phyloP scores from a whole-genome alignment of 1,140 invertebrate genomes.

The Psilanteris sp. region DNA sequence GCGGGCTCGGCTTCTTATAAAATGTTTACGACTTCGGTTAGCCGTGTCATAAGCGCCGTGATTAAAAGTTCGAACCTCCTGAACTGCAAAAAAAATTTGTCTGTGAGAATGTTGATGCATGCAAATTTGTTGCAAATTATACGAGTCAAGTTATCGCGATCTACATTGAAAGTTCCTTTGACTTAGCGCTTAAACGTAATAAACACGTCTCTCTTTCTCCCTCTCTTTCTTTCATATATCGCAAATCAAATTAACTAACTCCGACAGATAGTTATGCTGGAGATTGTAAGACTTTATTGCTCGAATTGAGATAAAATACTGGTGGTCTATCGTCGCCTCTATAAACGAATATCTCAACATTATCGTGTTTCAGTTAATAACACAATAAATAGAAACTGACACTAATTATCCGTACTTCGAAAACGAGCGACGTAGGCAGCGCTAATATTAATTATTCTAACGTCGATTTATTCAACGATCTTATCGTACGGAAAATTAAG shows the following conservation, averaged over 20 bases:
- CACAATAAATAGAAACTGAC: conserved; percentile 64
- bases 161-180: conserved; percentile 37
- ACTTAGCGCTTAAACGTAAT: conserved; percentile 28
- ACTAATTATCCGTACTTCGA: conserved; percentile 50
- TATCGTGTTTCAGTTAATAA: conserved; percentile 63
- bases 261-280: conserved; percentile 58
- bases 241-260: conserved; percentile 59
- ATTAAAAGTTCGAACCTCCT: conserved; percentile 29
- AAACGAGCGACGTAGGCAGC: conserved; percentile 19
- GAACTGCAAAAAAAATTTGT: neutral
- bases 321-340: conserved; percentile 65
- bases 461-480: conserved; percentile 21
- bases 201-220: conserved; percentile 9
- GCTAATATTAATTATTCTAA: conserved; percentile 44
- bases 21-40: conserved; percentile 16
- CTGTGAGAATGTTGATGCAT: neutral
- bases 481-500: conserved; percentile 46
- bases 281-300: conserved; percentile 58
- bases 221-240: conserved; percentile 51
- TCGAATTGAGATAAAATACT: conserved; percentile 58
- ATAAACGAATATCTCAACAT: conserved; percentile 59
- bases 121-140: conserved; percentile 31
- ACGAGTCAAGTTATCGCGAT: conserved; percentile 22
- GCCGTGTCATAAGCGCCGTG: conserved; percentile 16
- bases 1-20: too few species aligned